A percentile compares a stretch with the other conserved stretches of the same genome.
Conservation (phyloP, 2,888 invertebrate genomes). For the Spicauda simplicius region DNA sequence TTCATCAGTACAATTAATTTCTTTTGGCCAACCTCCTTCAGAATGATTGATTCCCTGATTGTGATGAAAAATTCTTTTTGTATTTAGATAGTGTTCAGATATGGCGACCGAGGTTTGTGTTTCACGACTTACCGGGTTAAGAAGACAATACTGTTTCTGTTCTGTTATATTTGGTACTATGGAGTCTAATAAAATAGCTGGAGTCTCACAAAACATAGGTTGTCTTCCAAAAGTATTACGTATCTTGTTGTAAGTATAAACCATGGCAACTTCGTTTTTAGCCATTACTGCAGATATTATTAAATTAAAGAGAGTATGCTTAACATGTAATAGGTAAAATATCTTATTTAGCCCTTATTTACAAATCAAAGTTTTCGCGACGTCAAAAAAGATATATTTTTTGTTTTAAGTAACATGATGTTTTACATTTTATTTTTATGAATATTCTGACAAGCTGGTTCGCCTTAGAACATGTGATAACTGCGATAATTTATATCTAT, state of each 20-base stretch:
- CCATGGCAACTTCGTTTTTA: background rate
- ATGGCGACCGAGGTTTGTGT: slow-evolving; percentile 62
- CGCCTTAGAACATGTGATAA: too few species aligned
- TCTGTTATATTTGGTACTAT: slow-evolving; percentile 57
- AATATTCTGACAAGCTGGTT: too few species aligned
- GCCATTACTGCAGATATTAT: slow-evolving; percentile 2
- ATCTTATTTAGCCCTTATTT: too few species aligned
- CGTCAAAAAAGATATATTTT: too few species aligned
- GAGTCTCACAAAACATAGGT: slow-evolving; percentile 67
- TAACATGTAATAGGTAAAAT: background rate
- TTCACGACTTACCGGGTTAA: slow-evolving; percentile 74
- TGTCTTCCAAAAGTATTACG: slow-evolving; percentile 74
- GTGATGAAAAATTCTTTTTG: slow-evolving; percentile 77
- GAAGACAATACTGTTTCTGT: slow-evolving; percentile 63
- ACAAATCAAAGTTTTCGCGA: too few species aligned
- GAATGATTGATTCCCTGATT: slow-evolving; percentile 86
- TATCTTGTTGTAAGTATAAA: slow-evolving; percentile 65
- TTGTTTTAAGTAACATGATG: too few species aligned
- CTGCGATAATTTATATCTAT: too few species aligned
- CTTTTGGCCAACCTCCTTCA: slow-evolving; percentile 94
- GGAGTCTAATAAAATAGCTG: slow-evolving; percentile 58
- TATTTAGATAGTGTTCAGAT: slow-evolving; percentile 81
- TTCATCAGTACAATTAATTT: slow-evolving; percentile 84
- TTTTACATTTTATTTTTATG: too few species aligned
- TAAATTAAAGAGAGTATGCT: background rate